Evolutionary conservation across 2,113 vertebrate genomes (phyloP).

Genomic region (Mobula birostris): DNA sequence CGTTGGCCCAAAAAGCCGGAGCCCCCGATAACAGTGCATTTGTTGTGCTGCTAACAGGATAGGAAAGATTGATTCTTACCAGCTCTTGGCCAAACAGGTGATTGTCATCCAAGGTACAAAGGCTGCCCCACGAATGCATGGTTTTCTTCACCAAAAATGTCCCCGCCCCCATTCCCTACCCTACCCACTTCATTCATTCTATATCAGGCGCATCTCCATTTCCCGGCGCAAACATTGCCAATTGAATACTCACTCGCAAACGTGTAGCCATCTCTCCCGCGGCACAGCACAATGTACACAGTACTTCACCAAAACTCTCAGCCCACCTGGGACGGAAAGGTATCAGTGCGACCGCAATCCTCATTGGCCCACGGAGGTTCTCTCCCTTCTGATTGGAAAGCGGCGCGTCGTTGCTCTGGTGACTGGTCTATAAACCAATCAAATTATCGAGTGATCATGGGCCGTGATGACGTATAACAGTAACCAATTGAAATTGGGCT

Average conservation of each 20-base stretch:
- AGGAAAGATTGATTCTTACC: slow-evolving; percentile 51
- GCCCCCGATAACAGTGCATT: slow-evolving; percentile 81
- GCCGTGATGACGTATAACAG: neutral
- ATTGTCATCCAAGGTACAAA: neutral
- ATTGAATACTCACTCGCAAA: neutral
- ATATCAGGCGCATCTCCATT: neutral
- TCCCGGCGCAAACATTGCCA: neutral
- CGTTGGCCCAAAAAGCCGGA: slow-evolving; percentile 86
- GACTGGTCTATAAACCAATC: neutral
- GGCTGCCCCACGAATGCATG: neutral
- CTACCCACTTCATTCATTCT: neutral
- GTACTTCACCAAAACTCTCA: neutral
- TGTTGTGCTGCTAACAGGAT: slow-evolving; percentile 62
- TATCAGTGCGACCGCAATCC: neutral
- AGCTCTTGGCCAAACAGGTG: neutral
- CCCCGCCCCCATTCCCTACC: neutral
- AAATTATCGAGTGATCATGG: neutral
- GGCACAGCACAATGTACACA: neutral
- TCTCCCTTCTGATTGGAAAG: neutral
- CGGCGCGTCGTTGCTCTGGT: neutral
- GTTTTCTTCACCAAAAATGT: neutral
- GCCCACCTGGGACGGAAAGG: neutral
- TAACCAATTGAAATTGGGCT: neutral
- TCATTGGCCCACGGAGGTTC: neutral
- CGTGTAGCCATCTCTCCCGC: neutral